phyloP scores from a whole-genome alignment of 1,140 invertebrate genomes.

The Sarcophaga bullata region DNA sequence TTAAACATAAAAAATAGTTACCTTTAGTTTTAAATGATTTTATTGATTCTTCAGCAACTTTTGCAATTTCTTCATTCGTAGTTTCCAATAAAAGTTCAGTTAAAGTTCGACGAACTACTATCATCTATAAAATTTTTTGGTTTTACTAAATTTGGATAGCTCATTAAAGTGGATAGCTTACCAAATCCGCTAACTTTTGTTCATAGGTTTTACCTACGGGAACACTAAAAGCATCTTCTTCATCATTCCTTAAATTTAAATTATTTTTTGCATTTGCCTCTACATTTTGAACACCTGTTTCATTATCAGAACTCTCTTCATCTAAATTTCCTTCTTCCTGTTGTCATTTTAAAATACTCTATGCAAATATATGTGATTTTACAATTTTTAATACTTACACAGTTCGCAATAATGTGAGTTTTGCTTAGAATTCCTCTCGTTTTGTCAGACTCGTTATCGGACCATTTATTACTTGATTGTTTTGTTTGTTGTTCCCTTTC shows the following conservation, averaged over 20 bases:
- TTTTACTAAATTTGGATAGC: not conserved
- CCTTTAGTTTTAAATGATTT: conserved; percentile 63
- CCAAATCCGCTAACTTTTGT: conserved; percentile 63
- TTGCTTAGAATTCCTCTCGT: not conserved
- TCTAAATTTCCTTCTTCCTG: not conserved
- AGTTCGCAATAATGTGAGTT: not conserved
- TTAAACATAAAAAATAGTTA: conserved; percentile 48
- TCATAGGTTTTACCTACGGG: conserved; percentile 56
- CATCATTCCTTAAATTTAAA: not conserved
- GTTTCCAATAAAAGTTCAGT: conserved; percentile 94
- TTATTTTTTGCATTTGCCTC: not conserved
- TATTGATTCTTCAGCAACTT: conserved; percentile 77
- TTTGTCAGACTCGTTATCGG: not conserved
- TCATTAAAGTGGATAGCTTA: conserved; percentile 50
- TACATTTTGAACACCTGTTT: not conserved
- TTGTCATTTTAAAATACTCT: too few species aligned
- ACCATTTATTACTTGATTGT: not conserved
- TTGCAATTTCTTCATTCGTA: conserved; percentile 87
- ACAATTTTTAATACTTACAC: not conserved
- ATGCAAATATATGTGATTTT: too few species aligned
- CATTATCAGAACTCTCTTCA: not conserved
- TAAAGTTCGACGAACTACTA: conserved; percentile 84
- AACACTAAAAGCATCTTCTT: not conserved
- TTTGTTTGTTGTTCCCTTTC: conserved; percentile 75
- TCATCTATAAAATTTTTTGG: conserved; percentile 74